These are phyloP conservation scores for Sminthopsis crassicaudata DNA, from an alignment of 2,113 vertebrate species.

Conservation along the genomic window DNA sequence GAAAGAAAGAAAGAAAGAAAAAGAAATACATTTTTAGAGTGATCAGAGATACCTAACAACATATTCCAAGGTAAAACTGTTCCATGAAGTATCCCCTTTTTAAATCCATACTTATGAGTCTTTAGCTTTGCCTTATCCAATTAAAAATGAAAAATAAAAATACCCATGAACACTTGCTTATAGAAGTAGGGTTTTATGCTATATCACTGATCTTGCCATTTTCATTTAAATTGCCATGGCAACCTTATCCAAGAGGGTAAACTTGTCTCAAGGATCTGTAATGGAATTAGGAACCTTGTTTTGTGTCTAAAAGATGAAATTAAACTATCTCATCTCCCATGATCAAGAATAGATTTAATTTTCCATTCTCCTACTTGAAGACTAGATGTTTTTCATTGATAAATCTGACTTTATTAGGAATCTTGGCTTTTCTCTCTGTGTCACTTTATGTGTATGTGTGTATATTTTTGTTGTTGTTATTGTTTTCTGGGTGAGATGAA, in stretches of 20 bases:
- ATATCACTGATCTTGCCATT: neutral
- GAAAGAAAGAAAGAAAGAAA: too few relatives aligned
- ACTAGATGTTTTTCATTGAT: neutral
- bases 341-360: constrained; percentile 21
- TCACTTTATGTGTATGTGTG: neutral
- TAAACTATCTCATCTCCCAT: neutral
- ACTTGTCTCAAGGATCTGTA: constrained; percentile 20
- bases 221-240: constrained; percentile 10
- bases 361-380: neutral
- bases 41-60: neutral
- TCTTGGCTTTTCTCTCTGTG: neutral
- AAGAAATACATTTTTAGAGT: neutral
- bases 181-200: neutral
- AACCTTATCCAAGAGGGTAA: neutral
- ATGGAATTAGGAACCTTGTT: neutral
- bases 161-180: neutral
- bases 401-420: neutral
- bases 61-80: constrained; percentile 44
- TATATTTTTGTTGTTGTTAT: neutral
- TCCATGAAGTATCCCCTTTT: constrained; percentile 26
- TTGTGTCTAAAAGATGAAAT: constrained; percentile 26
- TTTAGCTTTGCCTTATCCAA: neutral
- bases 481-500: neutral
- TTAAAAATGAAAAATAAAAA: constrained; percentile 20
- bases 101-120: neutral